phyloP scores from a whole-genome alignment of 1,140 invertebrate genomes.

The Bombus superbus region DNA sequence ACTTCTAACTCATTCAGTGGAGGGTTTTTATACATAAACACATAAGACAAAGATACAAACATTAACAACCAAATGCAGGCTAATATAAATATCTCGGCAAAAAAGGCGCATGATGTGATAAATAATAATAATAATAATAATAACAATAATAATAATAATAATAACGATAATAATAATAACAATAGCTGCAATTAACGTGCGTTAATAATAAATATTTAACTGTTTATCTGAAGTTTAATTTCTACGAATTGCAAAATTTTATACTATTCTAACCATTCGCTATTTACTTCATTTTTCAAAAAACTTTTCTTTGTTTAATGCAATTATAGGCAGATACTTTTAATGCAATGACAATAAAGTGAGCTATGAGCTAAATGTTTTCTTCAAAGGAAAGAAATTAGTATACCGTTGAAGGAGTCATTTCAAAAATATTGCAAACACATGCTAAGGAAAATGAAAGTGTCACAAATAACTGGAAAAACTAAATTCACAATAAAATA shows the following conservation, averaged over 20 bases:
- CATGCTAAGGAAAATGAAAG: neutral
- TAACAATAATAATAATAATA: too few species aligned
- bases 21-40: conserved; percentile 14
- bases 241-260: neutral
- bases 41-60: conserved; percentile 12
- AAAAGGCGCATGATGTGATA: conserved; percentile 9
- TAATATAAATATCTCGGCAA: neutral
- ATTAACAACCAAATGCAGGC: conserved; percentile 34
- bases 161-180: neutral
- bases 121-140: neutral
- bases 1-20: neutral
- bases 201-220: neutral
- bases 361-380: neutral
- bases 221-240: neutral
- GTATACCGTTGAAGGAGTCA: conserved; percentile 47
- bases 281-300: neutral
- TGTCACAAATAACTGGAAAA: conserved; percentile 44
- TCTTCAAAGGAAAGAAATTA: conserved; percentile 41
- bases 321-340: neutral
- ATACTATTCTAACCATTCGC: neutral
- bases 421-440: conserved; percentile 49
- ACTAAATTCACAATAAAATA: conserved; percentile 61
- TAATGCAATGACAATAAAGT: neutral
- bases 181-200: neutral
- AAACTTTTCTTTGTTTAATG: neutral